Evolutionary conservation across 2,113 vertebrate genomes (phyloP).

Genomic region (Sprattus sprattus): DNA sequence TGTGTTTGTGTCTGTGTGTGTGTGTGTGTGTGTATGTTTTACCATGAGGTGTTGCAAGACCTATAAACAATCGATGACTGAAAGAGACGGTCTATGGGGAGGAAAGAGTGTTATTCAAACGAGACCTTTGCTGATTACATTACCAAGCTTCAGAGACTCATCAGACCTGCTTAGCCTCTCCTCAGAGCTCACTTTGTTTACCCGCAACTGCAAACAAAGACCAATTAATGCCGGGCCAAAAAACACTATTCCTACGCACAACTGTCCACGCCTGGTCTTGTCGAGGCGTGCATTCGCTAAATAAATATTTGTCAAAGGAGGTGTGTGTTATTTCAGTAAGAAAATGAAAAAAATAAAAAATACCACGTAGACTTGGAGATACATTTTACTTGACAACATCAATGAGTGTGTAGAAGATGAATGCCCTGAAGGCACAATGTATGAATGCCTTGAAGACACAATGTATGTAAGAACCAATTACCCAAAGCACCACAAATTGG

Average conservation of each 20-base stretch:
- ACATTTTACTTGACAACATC: background rate
- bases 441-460: background rate
- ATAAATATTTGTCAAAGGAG: constrained; percentile 28
- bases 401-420: background rate
- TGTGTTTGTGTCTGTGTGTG: background rate
- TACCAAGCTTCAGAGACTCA: background rate
- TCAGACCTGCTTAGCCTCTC: background rate
- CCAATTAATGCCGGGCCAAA: background rate
- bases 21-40: background rate
- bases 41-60: background rate
- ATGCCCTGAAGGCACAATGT: background rate
- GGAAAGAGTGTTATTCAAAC: background rate
- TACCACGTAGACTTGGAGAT: background rate
- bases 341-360: background rate
- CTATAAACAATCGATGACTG: background rate
- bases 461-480: constrained; percentile 17
- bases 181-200: background rate
- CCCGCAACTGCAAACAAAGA: background rate
- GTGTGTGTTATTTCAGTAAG: constrained; percentile 1
- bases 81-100: background rate
- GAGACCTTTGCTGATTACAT: background rate
- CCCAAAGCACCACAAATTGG: constrained; percentile 17
- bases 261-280: background rate
- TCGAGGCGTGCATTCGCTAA: background rate
- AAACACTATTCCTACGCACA: background rate